These are phyloP conservation scores for Rhizomys pruinosus DNA, from an alignment of 2,113 vertebrate species.

Conservation along the genomic window DNA sequence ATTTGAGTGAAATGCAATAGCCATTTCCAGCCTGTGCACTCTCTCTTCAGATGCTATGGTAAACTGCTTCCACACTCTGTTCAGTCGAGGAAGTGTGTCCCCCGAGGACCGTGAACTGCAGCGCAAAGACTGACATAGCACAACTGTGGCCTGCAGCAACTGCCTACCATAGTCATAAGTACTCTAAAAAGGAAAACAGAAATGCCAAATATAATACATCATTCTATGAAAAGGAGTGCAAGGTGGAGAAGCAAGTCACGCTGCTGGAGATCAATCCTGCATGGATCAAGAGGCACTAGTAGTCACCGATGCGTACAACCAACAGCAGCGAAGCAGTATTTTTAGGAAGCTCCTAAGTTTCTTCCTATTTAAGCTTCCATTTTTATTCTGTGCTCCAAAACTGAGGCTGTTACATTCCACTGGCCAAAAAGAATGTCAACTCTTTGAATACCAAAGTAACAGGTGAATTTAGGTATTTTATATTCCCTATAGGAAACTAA, in stretches of 20 bases:
- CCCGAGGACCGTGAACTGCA: slow-evolving; percentile 97
- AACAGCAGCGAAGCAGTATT: not conserved
- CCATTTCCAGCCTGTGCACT: slow-evolving; percentile 93
- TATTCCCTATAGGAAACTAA: slow-evolving; percentile 22
- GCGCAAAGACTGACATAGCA: slow-evolving; percentile 96
- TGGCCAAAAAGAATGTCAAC: not conserved
- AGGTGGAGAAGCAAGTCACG: not conserved
- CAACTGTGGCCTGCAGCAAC: slow-evolving; percentile 97
- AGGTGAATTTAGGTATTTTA: not conserved
- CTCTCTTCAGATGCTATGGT: slow-evolving; percentile 95
- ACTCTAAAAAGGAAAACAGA: slow-evolving; percentile 87
- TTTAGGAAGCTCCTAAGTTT: not conserved
- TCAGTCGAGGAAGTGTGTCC: slow-evolving; percentile 96
- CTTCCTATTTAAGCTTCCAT: not conserved
- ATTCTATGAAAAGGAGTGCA: not conserved
- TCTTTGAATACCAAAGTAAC: slow-evolving; percentile 3
- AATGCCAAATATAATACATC: not conserved
- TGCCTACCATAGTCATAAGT: slow-evolving; percentile 98
- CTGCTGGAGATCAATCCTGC: not conserved
- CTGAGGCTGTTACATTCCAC: not conserved
- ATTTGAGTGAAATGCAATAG: slow-evolving; percentile 92
- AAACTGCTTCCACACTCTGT: slow-evolving; percentile 98
- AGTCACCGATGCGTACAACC: not conserved
- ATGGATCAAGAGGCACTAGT: slow-evolving; percentile 3
- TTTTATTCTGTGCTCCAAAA: not conserved